Evolutionary conservation across 2,888 invertebrate species (phyloP).

Genomic region (Drosophila birchii): DNA sequence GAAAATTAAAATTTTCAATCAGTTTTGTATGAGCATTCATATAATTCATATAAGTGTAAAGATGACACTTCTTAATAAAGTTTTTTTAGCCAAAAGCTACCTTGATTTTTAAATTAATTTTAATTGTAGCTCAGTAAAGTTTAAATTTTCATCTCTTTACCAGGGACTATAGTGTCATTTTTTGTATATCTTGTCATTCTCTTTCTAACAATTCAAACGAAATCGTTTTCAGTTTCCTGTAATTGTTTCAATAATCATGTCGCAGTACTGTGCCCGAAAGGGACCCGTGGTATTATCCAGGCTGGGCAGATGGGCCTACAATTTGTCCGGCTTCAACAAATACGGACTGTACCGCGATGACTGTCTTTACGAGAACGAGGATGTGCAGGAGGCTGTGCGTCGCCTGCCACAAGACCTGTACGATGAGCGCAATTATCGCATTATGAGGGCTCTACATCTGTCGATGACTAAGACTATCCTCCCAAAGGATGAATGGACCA

Average conservation of each 20-base stretch:
- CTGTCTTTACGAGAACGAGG: conserved; percentile 88
- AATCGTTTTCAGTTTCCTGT: conserved; percentile 40
- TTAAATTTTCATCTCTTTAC: not conserved
- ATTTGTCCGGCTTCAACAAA: conserved; percentile 92
- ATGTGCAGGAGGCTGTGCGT: conserved; percentile 92
- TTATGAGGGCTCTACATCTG: conserved; percentile 92
- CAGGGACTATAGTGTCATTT: not conserved
- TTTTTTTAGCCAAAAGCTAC: not conserved
- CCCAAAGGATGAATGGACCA: conserved; percentile 97
- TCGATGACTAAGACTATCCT: conserved; percentile 91
- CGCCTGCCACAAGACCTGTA: conserved; percentile 90
- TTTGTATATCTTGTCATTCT: conserved; percentile 39
- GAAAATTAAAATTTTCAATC: not conserved
- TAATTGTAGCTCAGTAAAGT: not conserved
- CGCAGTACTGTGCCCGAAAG: conserved; percentile 81
- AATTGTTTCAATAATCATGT: conserved; percentile 68
- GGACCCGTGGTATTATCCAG: conserved; percentile 83
- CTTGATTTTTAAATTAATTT: not conserved
- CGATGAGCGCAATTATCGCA: conserved; percentile 94
- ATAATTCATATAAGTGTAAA: too few species aligned
- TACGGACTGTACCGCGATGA: conserved; percentile 92
- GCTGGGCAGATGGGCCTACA: conserved; percentile 91
- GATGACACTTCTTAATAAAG: too few species aligned
- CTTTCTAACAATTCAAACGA: conserved; percentile 34
- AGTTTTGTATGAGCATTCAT: too few species aligned